Evolutionary conservation across 2,888 invertebrate genomes (phyloP).

Genomic region (Pocota personata): DNA sequence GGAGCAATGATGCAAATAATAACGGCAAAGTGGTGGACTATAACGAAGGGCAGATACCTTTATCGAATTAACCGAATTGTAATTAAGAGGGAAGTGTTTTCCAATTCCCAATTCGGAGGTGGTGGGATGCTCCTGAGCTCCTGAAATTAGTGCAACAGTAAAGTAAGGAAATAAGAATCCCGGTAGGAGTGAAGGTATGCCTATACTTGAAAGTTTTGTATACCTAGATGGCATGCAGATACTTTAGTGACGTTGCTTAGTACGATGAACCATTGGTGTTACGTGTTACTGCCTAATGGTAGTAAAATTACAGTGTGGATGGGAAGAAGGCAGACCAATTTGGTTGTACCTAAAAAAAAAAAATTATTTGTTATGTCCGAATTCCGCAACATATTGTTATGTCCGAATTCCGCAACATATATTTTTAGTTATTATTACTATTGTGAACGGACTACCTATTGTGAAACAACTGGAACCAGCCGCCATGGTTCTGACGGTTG

Average conservation of each 20-base stretch:
- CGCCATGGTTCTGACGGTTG: too few species aligned
- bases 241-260: neutral
- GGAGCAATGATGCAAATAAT: conserved; percentile 61
- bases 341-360: too few species aligned
- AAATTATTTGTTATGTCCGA: too few species aligned
- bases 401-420: too few species aligned
- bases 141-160: conserved; percentile 19
- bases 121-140: neutral
- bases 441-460: too few species aligned
- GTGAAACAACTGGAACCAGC: too few species aligned
- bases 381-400: too few species aligned
- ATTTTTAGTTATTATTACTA: too few species aligned
- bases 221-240: neutral
- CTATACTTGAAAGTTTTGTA: neutral
- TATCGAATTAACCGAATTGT: conserved; percentile 69
- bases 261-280: too few species aligned
- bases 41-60: conserved; percentile 43
- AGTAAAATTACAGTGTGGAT: conserved; percentile 3
- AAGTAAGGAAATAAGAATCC: conserved; percentile 2
- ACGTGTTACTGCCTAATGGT: too few species aligned
- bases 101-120: conserved; percentile 6
- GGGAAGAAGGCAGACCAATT: neutral
- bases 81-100: conserved; percentile 58
- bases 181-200: neutral
- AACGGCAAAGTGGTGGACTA: conserved; percentile 63